Percentiles rank a stretch among this genome's conserved stretches.
These are phyloP conservation scores for Drosophila sulfurigaster DNA, from an alignment of 1,140 invertebrate genomes.

Conservation along the genomic window DNA sequence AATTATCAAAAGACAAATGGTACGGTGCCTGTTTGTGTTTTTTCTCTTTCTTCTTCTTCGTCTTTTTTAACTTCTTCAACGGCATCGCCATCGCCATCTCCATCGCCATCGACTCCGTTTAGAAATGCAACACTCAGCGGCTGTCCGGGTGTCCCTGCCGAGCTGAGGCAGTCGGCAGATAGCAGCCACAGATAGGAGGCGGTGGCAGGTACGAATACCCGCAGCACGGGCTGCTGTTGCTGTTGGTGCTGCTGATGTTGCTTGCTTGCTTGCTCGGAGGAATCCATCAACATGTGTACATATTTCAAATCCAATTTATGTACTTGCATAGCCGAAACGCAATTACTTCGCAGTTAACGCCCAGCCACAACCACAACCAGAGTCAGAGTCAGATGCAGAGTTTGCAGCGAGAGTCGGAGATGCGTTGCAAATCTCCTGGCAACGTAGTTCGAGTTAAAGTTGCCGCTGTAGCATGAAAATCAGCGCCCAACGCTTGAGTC, in stretches of 20 bases:
- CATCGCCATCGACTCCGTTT: constrained; percentile 47
- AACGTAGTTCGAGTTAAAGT: constrained; percentile 33
- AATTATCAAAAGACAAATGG: constrained; percentile 82
- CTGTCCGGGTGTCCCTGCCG: constrained; percentile 24
- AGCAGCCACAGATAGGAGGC: constrained; percentile 44
- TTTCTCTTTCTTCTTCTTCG: neutral
- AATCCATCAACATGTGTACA: constrained; percentile 82
- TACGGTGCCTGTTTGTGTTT: constrained; percentile 36
- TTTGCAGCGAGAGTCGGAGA: constrained; percentile 19
- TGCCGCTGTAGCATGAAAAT: constrained; percentile 11
- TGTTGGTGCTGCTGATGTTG: constrained; percentile 12
- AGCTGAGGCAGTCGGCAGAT: constrained; percentile 28
- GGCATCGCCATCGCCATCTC: constrained; percentile 16
- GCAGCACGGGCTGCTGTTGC: constrained; percentile 28
- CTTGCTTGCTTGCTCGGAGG: constrained; percentile 45
- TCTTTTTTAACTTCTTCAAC: constrained; percentile 31
- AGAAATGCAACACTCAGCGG: constrained; percentile 56
- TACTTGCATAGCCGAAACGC: constrained; percentile 81
- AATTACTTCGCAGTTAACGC: constrained; percentile 82
- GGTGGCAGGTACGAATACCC: constrained; percentile 39
- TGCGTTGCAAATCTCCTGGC: constrained; percentile 63
- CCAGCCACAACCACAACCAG: constrained; percentile 57
- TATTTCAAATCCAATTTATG: constrained; percentile 83
- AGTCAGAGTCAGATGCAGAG: neutral
- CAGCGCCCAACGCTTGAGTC: constrained; percentile 6